Percentiles rank a stretch among this genome's conserved stretches.
phyloP scores from a whole-genome alignment of 2,113 vertebrate species.

The Brachyistius frenatus region DNA sequence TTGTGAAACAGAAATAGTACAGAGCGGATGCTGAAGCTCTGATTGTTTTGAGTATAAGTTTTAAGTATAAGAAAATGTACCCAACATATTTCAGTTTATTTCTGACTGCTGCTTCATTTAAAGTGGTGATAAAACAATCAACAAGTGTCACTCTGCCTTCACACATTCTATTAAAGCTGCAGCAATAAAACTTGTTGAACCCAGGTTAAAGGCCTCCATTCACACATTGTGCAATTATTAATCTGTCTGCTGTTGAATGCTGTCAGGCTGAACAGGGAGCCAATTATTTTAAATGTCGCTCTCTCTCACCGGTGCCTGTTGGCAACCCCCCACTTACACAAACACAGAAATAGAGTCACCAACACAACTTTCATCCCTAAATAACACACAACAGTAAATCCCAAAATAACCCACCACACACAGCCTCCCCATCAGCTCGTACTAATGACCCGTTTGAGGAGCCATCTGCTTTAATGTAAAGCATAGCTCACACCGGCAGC shows the following conservation, averaged over 20 bases:
- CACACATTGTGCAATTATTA: slow-evolving; percentile 59
- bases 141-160: not conserved
- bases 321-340: slow-evolving; percentile 15
- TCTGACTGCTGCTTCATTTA: not conserved
- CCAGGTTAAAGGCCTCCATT: slow-evolving; percentile 32
- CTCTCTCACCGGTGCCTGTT: slow-evolving; percentile 24
- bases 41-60: too few relatives aligned
- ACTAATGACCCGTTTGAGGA: slow-evolving; percentile 59
- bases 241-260: slow-evolving; percentile 32
- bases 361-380: slow-evolving; percentile 62
- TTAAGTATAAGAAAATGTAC: too few relatives aligned
- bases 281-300: slow-evolving; percentile 64
- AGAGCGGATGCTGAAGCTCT: not conserved
- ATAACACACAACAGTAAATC: slow-evolving; percentile 65
- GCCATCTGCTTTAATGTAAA: slow-evolving; percentile 60
- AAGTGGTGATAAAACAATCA: slow-evolving; percentile 1
- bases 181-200: slow-evolving; percentile 13
- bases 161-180: not conserved
- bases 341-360: slow-evolving; percentile 44
- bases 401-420: slow-evolving; percentile 69
- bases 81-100: not conserved
- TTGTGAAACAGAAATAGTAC: slow-evolving; percentile 2
- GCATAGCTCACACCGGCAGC: slow-evolving; percentile 40
- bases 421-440: slow-evolving; percentile 35
- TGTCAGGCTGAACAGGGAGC: slow-evolving; percentile 44